Evolutionary conservation across 2,113 vertebrate species (phyloP), one percentile per base, ranked within the genome.

Genomic region (Pelecanoides urinatrix): DNA sequence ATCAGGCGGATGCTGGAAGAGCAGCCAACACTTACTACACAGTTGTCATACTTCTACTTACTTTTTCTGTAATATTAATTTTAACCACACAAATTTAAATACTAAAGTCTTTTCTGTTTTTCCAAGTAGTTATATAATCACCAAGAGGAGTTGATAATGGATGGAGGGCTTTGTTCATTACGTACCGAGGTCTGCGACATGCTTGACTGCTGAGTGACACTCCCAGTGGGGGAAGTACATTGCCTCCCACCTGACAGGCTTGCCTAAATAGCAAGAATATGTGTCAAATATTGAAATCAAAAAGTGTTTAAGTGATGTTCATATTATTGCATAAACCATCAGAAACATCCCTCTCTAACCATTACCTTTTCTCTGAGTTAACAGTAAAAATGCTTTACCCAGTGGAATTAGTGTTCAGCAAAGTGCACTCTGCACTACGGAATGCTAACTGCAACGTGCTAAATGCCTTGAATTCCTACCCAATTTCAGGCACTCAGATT

Each of bases 171-270:
- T 96, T 83, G 68, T 93, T 94, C 94, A 73, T 95, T 86, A 98
- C 99, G 98, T 97, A 99, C 99, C 94, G 99, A 98, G 93, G 98
- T 98, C 97, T 99, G 98, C 88, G 99, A 98, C 95, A 99, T 98
- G 95, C 98, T 98, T 55, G 98, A 98, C 94, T 99, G 98, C 61
- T 98, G 99, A 90, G 98, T 98, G 96, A 98, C 97, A 97, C 97
- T 98, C 97, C 98, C 98, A 94, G 98, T 98, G 79, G 99, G 98
- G 65, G 99, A 98, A 91, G 98, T 96, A 84, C 98, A 97, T 96
- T 98, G 98, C 86, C 98, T 98, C 97, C 98, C 99, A 97, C 98
- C 98, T 93, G 98, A 98, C 76, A 99, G 97, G 91, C 99, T 98
- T 96, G 98, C 98, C 99, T 99, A 98, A 97, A 98, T 98, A 89